phyloP scores from a whole-genome alignment of 2,797 vertebrate genomes.

The Rhinella marina region DNA sequence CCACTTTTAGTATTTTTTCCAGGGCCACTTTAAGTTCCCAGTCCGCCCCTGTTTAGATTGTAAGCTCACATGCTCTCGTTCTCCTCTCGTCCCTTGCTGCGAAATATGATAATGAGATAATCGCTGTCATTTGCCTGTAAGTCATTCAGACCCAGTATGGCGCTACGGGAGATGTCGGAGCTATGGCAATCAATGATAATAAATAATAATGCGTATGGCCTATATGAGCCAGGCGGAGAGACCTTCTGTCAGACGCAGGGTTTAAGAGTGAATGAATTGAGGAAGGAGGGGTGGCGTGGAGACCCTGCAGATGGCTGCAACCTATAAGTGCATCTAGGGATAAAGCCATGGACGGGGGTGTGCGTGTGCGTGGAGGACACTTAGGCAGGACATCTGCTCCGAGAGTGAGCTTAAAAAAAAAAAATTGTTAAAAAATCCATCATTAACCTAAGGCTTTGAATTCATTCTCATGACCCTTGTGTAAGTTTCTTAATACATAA shows the following conservation, averaged over 20 bases:
- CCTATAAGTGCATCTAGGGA: slow-evolving; percentile 60
- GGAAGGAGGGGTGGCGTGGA: slow-evolving; percentile 6
- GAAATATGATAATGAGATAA: not conserved
- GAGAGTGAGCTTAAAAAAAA: not conserved
- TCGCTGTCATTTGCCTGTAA: not conserved
- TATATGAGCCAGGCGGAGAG: slow-evolving; percentile 18
- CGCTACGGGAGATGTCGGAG: not conserved
- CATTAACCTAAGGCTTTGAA: not conserved
- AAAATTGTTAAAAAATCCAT: not conserved
- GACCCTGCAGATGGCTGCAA: slow-evolving; percentile 54
- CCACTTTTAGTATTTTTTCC: too few species aligned
- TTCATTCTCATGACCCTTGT: not conserved
- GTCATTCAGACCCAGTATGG: not conserved
- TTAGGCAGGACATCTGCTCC: slow-evolving; percentile 48
- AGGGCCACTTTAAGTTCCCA: too few species aligned
- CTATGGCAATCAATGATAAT: slow-evolving; percentile 15
- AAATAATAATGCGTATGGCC: slow-evolving; percentile 20
- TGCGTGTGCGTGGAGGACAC: slow-evolving; percentile 13
- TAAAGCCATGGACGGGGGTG: slow-evolving; percentile 44
- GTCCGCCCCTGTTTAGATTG: too few species aligned
- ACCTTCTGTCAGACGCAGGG: slow-evolving; percentile 27
- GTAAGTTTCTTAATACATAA: not conserved
- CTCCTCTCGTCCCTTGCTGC: not conserved
- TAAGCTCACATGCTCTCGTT: not conserved
- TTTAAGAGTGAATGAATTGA: slow-evolving; percentile 35